Base-by-base conservation (phyloP, 2,888 invertebrate genomes). In the Drosophila pullipes region DNA sequence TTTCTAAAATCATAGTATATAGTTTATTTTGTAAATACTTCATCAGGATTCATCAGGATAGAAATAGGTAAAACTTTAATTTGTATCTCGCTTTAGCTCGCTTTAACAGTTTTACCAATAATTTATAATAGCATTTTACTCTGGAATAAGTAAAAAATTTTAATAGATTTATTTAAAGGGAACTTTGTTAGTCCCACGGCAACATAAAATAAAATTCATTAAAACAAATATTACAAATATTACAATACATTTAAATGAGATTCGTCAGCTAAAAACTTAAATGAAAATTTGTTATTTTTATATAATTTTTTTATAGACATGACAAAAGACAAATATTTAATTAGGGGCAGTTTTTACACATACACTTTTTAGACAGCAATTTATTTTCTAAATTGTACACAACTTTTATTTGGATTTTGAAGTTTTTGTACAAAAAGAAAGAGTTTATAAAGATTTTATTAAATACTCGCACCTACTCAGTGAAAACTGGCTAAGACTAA, bases 401-500 rank as follows among this genome's bases (percentile, higher is more conserved):
- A n/a, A 18, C 1, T 44, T 16, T 4, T 44, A 4, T 25, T 18
- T 37, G 10, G 2, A 37, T 18, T 39, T 57, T 41, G 28, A 6
- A 1, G n/a, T 41, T 28, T 57, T 16, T 31, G 41, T 58, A 50
- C 9, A 13, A 10, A 50, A 25, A 1, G 4, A 65, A 4, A 31
- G 2, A 47, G n/a, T 37, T 53, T 37, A 2, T 28, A n/a, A n/a
- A 11, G 5, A 35, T 57, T 54, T 74, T 37, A 55, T 68, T 72
- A 64, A 67, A 47, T 59, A 62, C 52, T 55, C 58, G 65, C 69
- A 69, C 54, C 22, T 16, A 30, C 28, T 44, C 52, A n/a, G 52
- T 68, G 57, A 78, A 53, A 68, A 35, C 52, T 55, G 52, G n/a
- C n/a, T 30, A 33, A 64, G 57, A 55, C 61, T 55, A 37, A 31